A percentile compares a stretch with the other conserved stretches of the same genome.
phyloP scores from a whole-genome alignment of 2,888 invertebrate species.

The Xiphydria camelus region DNA sequence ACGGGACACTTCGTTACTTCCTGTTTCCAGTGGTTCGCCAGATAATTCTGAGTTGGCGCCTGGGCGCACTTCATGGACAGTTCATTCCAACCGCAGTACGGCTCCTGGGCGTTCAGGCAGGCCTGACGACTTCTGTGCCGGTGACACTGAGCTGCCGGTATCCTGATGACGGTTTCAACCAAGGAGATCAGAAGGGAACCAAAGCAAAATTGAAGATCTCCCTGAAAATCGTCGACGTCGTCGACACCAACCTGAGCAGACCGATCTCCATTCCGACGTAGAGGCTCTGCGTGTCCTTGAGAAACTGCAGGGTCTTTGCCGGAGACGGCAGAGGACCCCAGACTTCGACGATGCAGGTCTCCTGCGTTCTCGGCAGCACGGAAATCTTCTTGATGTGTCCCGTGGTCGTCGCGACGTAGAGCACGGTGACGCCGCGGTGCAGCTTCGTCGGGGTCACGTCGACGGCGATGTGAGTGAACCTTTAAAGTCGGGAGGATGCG shows the following conservation, averaged over 20 bases:
- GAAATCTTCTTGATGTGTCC: slow-evolving; percentile 82
- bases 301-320: slow-evolving; percentile 70
- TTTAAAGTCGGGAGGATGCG: slow-evolving; percentile 22
- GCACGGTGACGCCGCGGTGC: slow-evolving; percentile 71
- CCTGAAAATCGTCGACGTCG: background rate
- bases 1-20: slow-evolving; percentile 72
- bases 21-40: slow-evolving; percentile 75
- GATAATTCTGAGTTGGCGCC: slow-evolving; percentile 68
- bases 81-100: slow-evolving; percentile 94
- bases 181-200: slow-evolving; percentile 59
- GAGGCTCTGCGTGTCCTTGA: slow-evolving; percentile 73
- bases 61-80: slow-evolving; percentile 72
- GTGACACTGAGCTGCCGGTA: slow-evolving; percentile 78
- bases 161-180: slow-evolving; percentile 61
- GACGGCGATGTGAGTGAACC: slow-evolving; percentile 77
- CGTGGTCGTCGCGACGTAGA: slow-evolving; percentile 78
- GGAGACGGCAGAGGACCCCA: slow-evolving; percentile 72
- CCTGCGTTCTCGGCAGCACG: slow-evolving; percentile 69
- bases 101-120: slow-evolving; percentile 85
- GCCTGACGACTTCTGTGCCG: slow-evolving; percentile 71
- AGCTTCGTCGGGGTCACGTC: slow-evolving; percentile 77
- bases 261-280: slow-evolving; percentile 49
- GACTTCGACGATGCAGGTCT: slow-evolving; percentile 83
- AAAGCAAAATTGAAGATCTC: background rate
- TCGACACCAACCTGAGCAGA: slow-evolving; percentile 45